phyloP scores from a whole-genome alignment of 2,888 invertebrate species.

The Elegia similella region DNA sequence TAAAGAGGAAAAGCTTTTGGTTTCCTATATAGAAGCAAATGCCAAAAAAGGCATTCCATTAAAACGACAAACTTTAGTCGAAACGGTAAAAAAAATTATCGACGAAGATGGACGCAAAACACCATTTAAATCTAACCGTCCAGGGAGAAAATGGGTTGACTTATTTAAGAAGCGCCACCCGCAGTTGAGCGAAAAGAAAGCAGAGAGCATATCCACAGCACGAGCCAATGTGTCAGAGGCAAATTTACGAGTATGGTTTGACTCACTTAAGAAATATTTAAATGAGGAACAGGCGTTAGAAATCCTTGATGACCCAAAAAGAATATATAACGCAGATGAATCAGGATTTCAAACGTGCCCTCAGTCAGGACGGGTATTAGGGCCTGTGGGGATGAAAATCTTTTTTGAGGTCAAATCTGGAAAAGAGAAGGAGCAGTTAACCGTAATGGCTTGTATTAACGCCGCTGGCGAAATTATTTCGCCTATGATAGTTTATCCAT shows the following conservation, averaged over 20 bases:
- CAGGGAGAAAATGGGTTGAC: constrained; percentile 24
- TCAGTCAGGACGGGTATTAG: constrained; percentile 22
- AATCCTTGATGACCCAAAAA: constrained; percentile 26
- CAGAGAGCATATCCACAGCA: constrained; percentile 24
- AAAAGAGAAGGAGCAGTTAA: constrained; percentile 24
- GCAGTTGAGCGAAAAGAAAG: constrained; percentile 22
- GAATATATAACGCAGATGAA: constrained; percentile 28
- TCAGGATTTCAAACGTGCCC: constrained; percentile 27
- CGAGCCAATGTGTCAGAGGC: constrained; percentile 26
- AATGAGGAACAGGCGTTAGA: constrained; percentile 23
- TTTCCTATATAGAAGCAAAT: constrained; percentile 21
- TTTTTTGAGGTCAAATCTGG: constrained; percentile 22
- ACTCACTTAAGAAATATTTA: constrained; percentile 26
- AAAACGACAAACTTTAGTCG: constrained; percentile 19
- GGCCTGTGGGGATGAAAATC: constrained; percentile 21
- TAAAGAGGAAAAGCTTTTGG: constrained; percentile 23
- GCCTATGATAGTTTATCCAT: constrained; percentile 23
- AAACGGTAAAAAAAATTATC: constrained; percentile 24
- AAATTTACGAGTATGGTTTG: constrained; percentile 24
- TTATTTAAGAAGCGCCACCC: constrained; percentile 24
- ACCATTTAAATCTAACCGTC: constrained; percentile 25
- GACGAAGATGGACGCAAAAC: constrained; percentile 21
- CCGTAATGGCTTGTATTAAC: constrained; percentile 19
- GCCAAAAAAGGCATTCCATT: constrained; percentile 24
- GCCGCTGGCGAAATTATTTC: constrained; percentile 21